Base-by-base conservation (phyloP, 2,113 vertebrate species). In the Cottus gobio region DNA sequence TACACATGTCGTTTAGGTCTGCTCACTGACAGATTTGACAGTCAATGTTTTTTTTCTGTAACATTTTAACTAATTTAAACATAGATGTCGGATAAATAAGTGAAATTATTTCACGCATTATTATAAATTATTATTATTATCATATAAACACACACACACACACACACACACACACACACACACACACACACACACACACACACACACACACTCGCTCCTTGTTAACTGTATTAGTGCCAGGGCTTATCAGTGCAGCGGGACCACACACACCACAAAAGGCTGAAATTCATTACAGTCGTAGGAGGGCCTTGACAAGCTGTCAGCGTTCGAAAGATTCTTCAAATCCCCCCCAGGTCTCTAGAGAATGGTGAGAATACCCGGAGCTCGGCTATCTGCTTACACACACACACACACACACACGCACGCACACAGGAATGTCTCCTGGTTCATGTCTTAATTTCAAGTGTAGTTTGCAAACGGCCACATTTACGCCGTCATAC, bases 261-360 rank as follows among this genome's bases (percentile, higher is more conserved):
- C 85, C 84, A 88, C 90, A 89, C 89, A 89, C 85, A 81, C 70
- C 82, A 86, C 88, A 85, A 86, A 89, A 61, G 86, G 44, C 69
- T 86, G 84, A 90, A 90, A 90, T 85, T 77, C 84, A 89, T 90
- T 83, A 83, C 80, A 83, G 86, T 82, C 69, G 81, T 89, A 85
- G 87, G 83, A 86, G 88, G 85, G 75, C 77, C 84, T 63, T 82
- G 87, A 90, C 87, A 88, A 85, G 86, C 83, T 77, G 86, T 85
- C 84, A 92, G 73, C 46, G 22, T 85, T 83, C 20, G 30, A 70
- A 46, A 69, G 64, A 70, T 77, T 85, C 82, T 60, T 79, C 68
- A 84, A 75, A 71, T 30, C 73, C 75, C 58, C 70, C 71, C 24
- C 61, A 54, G 10, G 44, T 76, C 75, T 34, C 67, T 11, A 2